Base-by-base conservation (phyloP, 1,140 invertebrate species). In the Oncopodura yosiiana region DNA sequence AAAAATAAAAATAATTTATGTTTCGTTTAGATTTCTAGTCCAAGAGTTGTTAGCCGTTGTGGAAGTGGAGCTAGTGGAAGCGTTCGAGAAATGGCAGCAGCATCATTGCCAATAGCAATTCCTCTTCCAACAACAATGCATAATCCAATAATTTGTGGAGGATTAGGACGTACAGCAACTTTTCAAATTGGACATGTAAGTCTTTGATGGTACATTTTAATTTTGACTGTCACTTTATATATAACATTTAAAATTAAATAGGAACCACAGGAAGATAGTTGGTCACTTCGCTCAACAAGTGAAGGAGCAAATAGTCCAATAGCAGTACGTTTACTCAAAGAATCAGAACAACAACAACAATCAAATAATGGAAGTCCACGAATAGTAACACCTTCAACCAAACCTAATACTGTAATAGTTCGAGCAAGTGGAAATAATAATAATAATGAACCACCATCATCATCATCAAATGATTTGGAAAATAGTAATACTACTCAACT, bases 1-100 rank as follows among this genome's bases (percentile, higher is more conserved):
- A 73, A 77, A 16, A 75, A 76, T 19, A 73, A 77, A 58, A 65
- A 62, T 8, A 43, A 53, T 14, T 68, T 70, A 1, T 65, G 71
- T 30, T 70, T 30, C 19, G 21, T 14, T 8, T 32, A 14, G 44
- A 14, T 32, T 46, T 24, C 44, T 6, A 21, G 23, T 23, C 6
- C 6, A 16, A 23, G 16, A 16, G 11, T 42, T 18, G 8, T 23
- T 23, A 42, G 39, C 6, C 9, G 16, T 6, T 21, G 8, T 16
- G 6, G 19, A 46, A 18, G 18, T 3, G 30, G 50, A 6, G 32
- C 29, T 14, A 54, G 16, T 9, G 14, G 14, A 27, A 3, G 2
- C 26, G 32, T 2, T 18, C 38, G 56, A 24, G 39, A 58, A 41
- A 51, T 58, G n/a, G 55, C 60, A 19, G 55, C 60, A 19, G 45